Conservation (phyloP, 2,797 vertebrate species). For the Myripristis murdjan region DNA sequence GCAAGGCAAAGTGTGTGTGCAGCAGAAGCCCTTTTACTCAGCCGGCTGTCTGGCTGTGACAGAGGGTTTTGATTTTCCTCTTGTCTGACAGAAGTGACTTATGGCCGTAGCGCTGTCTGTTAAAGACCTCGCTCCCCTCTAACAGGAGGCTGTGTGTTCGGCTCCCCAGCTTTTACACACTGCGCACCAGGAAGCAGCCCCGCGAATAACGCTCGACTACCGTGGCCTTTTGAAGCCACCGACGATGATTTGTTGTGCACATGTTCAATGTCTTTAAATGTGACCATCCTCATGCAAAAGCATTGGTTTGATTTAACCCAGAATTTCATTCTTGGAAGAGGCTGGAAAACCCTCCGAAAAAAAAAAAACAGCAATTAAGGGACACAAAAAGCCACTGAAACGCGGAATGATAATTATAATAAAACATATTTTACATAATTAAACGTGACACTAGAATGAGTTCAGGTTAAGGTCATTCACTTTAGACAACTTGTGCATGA, state of each 20-base stretch:
- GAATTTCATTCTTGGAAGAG: constrained; percentile 63
- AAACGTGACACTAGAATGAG: constrained; percentile 68
- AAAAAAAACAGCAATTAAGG: constrained; percentile 69
- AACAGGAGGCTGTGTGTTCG: constrained; percentile 47
- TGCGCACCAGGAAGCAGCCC: background rate
- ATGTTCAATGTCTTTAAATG: constrained; percentile 51
- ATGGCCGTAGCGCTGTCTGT: constrained; percentile 49
- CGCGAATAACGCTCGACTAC: constrained; percentile 15
- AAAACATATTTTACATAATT: no score
- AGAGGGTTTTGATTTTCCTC: constrained; percentile 70
- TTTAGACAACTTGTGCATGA: constrained; percentile 42
- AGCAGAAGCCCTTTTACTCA: constrained; percentile 53
- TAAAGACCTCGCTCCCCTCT: constrained; percentile 56
- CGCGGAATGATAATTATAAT: constrained; percentile 53
- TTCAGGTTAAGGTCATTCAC: constrained; percentile 60
- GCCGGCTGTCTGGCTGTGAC: constrained; percentile 56
- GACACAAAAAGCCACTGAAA: constrained; percentile 62
- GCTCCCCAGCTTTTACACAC: constrained; percentile 25
- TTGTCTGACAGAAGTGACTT: constrained; percentile 72
- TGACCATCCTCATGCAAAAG: constrained; percentile 55
- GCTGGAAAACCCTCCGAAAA: constrained; percentile 32
- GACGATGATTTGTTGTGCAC: constrained; percentile 44
- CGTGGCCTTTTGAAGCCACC: constrained; percentile 39
- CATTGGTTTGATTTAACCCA: constrained; percentile 50
- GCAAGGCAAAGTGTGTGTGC: constrained; percentile 40